Conservation (phyloP, 2,113 vertebrate genomes). For the Malurus melanocephalus region DNA sequence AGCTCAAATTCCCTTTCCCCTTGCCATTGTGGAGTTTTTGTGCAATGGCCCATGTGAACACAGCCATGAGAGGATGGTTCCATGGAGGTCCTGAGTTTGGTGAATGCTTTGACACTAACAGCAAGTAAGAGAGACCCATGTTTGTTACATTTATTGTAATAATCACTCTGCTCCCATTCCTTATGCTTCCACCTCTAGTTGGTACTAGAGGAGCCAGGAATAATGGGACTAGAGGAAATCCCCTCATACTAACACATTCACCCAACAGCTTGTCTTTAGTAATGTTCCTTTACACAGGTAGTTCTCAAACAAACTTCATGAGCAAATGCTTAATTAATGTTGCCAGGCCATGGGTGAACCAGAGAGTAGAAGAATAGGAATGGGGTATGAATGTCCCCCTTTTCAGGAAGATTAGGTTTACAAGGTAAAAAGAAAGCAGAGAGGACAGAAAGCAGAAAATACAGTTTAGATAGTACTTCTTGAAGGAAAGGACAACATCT, state of each 20-base stretch:
- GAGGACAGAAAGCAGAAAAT: background rate
- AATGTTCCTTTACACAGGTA: background rate
- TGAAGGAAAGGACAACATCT: background rate
- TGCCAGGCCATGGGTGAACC: background rate
- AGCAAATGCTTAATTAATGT: background rate
- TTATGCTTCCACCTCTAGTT: background rate
- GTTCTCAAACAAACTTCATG: background rate
- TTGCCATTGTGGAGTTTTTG: background rate
- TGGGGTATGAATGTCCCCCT: background rate
- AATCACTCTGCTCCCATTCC: background rate
- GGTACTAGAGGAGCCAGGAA: background rate
- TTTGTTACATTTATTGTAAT: background rate
- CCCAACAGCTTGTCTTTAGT: background rate
- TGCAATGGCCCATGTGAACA: background rate
- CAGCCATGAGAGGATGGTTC: background rate
- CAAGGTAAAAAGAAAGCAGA: background rate
- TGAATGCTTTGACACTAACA: background rate
- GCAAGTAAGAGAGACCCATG: rapidly evolving
- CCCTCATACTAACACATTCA: background rate
- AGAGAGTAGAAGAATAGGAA: background rate
- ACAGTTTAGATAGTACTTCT: background rate
- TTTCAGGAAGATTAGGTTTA: background rate
- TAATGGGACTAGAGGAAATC: background rate
- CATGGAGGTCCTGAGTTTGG: background rate
- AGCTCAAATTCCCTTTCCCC: background rate